Base-by-base conservation (phyloP, 2,888 invertebrate genomes). In the Gasteruption jaculator region DNA sequence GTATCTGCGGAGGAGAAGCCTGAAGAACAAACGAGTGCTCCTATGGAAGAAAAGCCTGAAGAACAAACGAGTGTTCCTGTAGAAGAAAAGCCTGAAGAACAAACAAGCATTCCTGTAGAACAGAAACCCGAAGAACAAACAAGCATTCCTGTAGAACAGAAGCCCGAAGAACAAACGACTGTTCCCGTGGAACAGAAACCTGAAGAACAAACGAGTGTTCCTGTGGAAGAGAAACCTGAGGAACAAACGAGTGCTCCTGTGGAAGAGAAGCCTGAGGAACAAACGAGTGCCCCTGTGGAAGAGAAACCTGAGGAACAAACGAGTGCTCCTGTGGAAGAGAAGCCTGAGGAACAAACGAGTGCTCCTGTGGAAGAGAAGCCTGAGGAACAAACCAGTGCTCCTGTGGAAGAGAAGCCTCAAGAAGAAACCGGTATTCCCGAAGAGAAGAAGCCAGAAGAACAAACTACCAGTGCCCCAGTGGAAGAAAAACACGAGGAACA, bases 81-180 rank as follows among this genome's bases (percentile, higher is more conserved):
- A 21, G 46, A 51, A 43, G n/a, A n/a, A n/a, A n/a, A n/a, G n/a
- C n/a, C n/a, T n/a, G n/a, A n/a, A n/a, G n/a, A n/a, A n/a, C n/a
- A 16, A 19, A 18, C 40, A 4, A 21, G 10, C 16, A 41, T 30
- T 30, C 39, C 22, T 32, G 46, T 41, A 38, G 26, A 14, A 18
- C 12, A 46, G 35, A 41, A 43, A 36, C 18, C 41, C 12, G 49
- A 35, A 44, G 45, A 45, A 16, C 39, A 40, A 16, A 50, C 44
- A 31, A 40, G 29, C 14, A 42, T 36, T 39, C 39, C 52, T 16
- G 25, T 33, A 5, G 50, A 49, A 43, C 20, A 11, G 26, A 46
- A 47, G 35, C 27, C 38, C 20, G 33, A 42, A 10, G 20, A 16
- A 30, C 7, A n/a, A n/a, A n/a, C n/a, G n/a, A n/a, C n/a, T n/a